Conservation (phyloP, 2,797 vertebrate genomes). For the Coendou prehensilis region DNA sequence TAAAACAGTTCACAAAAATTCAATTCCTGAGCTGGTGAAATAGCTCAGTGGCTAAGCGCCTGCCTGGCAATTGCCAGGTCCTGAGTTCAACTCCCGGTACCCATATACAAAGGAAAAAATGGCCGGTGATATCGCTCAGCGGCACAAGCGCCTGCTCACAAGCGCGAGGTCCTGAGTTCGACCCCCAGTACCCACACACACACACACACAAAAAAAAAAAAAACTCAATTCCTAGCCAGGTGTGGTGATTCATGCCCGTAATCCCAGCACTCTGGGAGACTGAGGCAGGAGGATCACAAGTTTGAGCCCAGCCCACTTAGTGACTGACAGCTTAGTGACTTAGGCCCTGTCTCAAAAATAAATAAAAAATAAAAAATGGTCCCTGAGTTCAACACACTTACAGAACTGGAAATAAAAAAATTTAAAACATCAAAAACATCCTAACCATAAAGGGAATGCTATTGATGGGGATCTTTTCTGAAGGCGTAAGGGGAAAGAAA, state of each 20-base stretch:
- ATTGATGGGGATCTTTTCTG: background rate
- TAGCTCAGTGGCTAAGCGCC: too few species aligned
- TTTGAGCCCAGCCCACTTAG: background rate
- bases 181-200: too few species aligned
- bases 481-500: background rate
- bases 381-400: background rate
- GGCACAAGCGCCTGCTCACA: too few species aligned
- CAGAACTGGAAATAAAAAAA: background rate
- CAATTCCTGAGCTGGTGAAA: too few species aligned
- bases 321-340: background rate
- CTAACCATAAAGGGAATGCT: background rate
- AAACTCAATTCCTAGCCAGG: background rate
- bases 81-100: too few species aligned
- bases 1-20: slow-evolving; percentile 12
- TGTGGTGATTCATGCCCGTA: background rate
- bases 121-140: too few species aligned
- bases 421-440: background rate
- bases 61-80: too few species aligned
- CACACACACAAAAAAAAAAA: too few species aligned
- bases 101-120: too few species aligned
- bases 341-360: background rate
- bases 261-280: background rate
- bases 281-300: background rate
- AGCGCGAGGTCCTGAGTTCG: too few species aligned
- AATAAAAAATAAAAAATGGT: background rate